A percentile compares a stretch with the other conserved stretches of the same genome.
These are phyloP conservation scores for Hirtodrosophila duncani DNA, from an alignment of 2,888 invertebrate genomes.

Conservation along the genomic window DNA sequence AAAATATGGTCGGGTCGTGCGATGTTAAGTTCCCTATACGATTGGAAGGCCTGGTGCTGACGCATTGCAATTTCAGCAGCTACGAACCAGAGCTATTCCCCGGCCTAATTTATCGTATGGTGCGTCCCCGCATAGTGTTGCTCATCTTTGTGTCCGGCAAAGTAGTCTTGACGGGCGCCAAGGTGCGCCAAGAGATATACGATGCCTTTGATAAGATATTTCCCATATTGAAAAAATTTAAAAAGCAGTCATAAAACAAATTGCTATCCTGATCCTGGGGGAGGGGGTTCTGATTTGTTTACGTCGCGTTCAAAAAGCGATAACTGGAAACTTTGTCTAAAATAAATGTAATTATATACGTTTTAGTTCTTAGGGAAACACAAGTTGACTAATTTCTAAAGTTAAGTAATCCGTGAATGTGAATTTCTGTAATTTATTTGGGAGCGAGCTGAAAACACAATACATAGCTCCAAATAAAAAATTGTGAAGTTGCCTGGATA, in stretches of 20 bases:
- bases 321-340: too few relatives aligned
- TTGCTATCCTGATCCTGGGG: too few relatives aligned
- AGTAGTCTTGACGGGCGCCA: slow-evolving; percentile 98
- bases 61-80: slow-evolving; percentile 87
- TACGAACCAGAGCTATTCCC: slow-evolving; percentile 99
- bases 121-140: slow-evolving; percentile 96
- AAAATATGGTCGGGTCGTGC: slow-evolving; percentile 89
- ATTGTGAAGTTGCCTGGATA: too few relatives aligned
- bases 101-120: slow-evolving; percentile 98
- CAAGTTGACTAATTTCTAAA: slow-evolving; percentile 24
- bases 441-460: slow-evolving; percentile 9
- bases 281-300: too few relatives aligned
- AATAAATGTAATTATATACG: too few relatives aligned
- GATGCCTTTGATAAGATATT: slow-evolving; percentile 98
- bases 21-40: slow-evolving; percentile 88
- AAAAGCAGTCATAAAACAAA: slow-evolving; percentile 83
- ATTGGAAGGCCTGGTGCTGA: slow-evolving; percentile 85
- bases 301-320: too few relatives aligned
- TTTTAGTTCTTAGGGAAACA: too few relatives aligned
- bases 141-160: slow-evolving; percentile 99
- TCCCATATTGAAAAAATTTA: slow-evolving; percentile 96
- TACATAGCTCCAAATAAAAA: slow-evolving; percentile 26
- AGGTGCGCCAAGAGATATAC: slow-evolving; percentile 92
- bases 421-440: too few relatives aligned
- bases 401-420: slow-evolving; percentile 47